Conservation (phyloP, 2,888 invertebrate genomes). For the Malthinus flaveolus region DNA sequence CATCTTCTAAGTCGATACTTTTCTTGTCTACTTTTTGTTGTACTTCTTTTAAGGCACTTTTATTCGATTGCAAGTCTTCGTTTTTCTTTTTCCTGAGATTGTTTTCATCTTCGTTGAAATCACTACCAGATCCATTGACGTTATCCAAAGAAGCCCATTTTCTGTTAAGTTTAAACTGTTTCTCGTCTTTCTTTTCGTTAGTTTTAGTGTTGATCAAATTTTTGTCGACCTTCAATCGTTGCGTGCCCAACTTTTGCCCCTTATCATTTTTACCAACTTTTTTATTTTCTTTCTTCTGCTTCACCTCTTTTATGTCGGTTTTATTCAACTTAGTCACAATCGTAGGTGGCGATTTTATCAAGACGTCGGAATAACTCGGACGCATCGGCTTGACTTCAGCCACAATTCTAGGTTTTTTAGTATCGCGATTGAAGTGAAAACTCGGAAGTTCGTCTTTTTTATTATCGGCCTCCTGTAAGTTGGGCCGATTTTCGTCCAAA, state of each 20-base stretch:
- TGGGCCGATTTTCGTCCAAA: constrained; percentile 14
- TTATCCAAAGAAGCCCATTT: constrained; percentile 67
- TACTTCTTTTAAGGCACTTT: constrained; percentile 54
- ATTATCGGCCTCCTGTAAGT: constrained; percentile 33
- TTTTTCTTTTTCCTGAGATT: constrained; percentile 44
- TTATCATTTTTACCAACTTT: constrained; percentile 54
- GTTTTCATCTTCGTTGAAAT: constrained; percentile 52
- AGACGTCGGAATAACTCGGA: constrained; percentile 82
- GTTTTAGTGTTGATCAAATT: constrained; percentile 30
- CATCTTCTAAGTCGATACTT: constrained; percentile 43
- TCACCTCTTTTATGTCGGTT: constrained; percentile 50
- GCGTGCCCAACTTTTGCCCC: constrained; percentile 42
- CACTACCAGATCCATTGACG: constrained; percentile 50
- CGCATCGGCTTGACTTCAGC: constrained; percentile 88
- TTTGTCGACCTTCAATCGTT: constrained; percentile 58
- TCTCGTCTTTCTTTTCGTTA: constrained; percentile 48
- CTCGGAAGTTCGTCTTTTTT: constrained; percentile 42
- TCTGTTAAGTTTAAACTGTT: constrained; percentile 53
- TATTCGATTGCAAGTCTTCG: constrained; percentile 55
- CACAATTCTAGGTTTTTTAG: constrained; percentile 71
- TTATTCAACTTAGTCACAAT: constrained; percentile 48
- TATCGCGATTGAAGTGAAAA: constrained; percentile 58
- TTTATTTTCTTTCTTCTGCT: constrained; percentile 50
- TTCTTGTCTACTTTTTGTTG: constrained; percentile 56
- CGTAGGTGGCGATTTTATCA: constrained; percentile 67